Evolutionary conservation across 2,113 vertebrate species (phyloP).

Genomic region (Trematocara variabile): DNA sequence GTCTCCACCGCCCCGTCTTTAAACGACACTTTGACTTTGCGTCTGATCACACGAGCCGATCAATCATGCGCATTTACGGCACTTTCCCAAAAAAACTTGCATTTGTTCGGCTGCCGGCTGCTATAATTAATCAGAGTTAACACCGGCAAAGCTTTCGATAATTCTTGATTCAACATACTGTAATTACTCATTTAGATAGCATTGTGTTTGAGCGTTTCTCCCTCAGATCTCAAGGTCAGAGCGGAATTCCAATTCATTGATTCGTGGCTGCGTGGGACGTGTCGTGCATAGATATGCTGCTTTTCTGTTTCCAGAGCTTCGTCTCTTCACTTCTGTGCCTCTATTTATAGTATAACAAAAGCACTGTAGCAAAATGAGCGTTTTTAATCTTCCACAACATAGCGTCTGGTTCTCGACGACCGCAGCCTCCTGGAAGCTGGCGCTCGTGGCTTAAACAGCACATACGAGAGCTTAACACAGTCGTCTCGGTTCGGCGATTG

Average conservation of each 20-base stretch:
- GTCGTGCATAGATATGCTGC: conserved; percentile 3
- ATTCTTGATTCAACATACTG: conserved; percentile 37
- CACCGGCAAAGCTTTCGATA: conserved; percentile 28
- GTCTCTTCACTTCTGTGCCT: not conserved
- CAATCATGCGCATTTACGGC: conserved; percentile 16
- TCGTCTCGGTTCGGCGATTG: not conserved
- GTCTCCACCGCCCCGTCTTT: not conserved
- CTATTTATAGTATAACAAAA: not conserved
- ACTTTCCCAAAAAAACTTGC: not conserved
- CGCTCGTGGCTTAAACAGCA: not conserved
- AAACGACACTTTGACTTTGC: not conserved
- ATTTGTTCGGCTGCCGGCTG: conserved; percentile 12
- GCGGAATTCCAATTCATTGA: conserved; percentile 13
- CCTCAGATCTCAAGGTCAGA: conserved; percentile 46
- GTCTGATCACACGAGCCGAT: not conserved
- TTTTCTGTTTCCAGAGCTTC: not conserved
- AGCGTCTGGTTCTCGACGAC: not conserved
- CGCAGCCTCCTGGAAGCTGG: not conserved
- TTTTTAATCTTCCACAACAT: not conserved
- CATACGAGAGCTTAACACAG: not conserved
- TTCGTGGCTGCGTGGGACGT: not conserved
- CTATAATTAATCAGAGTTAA: conserved; percentile 56
- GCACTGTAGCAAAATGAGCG: not conserved
- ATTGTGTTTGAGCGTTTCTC: conserved; percentile 9
- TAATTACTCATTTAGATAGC: conserved; percentile 48